phyloP scores from a whole-genome alignment of 2,888 invertebrate species.

The Abscondita cerata region DNA sequence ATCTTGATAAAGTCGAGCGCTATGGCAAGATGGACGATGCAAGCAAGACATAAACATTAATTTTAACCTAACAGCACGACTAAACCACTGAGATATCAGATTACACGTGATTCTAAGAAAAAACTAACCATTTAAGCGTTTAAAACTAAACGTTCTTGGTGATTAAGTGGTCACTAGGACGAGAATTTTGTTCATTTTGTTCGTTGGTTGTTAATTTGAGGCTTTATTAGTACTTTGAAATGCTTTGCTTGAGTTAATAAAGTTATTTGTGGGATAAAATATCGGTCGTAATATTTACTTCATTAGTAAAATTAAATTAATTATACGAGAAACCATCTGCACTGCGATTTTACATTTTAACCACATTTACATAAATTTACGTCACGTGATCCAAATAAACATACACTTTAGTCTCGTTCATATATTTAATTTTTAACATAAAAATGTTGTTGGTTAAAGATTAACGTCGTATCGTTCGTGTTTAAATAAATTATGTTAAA shows the following conservation, averaged over 20 bases:
- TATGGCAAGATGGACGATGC: slow-evolving; percentile 58
- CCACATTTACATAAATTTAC: neutral
- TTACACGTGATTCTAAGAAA: slow-evolving; percentile 57
- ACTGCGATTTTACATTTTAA: neutral
- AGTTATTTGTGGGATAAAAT: slow-evolving; percentile 29
- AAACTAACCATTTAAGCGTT: slow-evolving; percentile 50
- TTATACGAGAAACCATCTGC: slow-evolving; percentile 13
- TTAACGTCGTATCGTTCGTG: slow-evolving; percentile 12
- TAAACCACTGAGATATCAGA: slow-evolving; percentile 56
- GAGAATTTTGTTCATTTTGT: slow-evolving; percentile 48
- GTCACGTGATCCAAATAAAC: neutral
- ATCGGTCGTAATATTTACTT: slow-evolving; percentile 20
- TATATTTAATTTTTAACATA: slow-evolving; percentile 5
- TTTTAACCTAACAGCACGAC: slow-evolving; percentile 58
- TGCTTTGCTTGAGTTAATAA: slow-evolving; percentile 33
- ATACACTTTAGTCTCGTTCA: neutral
- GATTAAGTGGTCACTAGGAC: slow-evolving; percentile 53
- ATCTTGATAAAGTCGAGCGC: slow-evolving; percentile 59
- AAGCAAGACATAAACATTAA: slow-evolving; percentile 59
- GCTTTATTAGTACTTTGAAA: slow-evolving; percentile 36
- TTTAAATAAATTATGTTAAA: slow-evolving; percentile 17
- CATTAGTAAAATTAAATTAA: slow-evolving; percentile 29
- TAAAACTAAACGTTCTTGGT: slow-evolving; percentile 50
- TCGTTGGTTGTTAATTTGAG: slow-evolving; percentile 37
- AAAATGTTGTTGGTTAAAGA: slow-evolving; percentile 5